Evolutionary conservation across 2,113 vertebrate genomes (phyloP), one percentile per base, ranked within the genome.

Genomic region (Balaenoptera acutorostrata): DNA sequence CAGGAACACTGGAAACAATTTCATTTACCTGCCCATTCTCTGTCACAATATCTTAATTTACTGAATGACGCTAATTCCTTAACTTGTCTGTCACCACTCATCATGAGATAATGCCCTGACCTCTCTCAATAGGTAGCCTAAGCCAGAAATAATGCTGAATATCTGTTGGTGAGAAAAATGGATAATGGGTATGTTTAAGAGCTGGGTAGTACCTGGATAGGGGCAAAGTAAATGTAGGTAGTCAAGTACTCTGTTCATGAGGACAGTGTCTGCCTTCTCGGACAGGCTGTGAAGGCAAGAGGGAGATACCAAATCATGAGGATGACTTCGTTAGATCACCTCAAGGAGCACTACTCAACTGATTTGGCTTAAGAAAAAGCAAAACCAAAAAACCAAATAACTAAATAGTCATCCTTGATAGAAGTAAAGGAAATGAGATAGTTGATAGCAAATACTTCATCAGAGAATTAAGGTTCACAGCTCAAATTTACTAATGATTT

Each of bases 41-140:
- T 97, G 85, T 95, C 94, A 87, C 83, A 71, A 63, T 88, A 86
- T 78, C 81, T 2, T 6, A 15, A 96, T 93, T 97, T 61, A 57
- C 86, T 36, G 95, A 78, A 52, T 95, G 92, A 96, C 88, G 95
- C 77, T 77, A 29, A 25, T 97, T 0, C 0, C 72, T 95, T 97
- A n/a, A 44, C 81, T 97, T 98, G 95, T 93, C 84, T 64, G 12
- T 77, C 64, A 93, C 87, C n/a, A 82, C 69, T 88, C 23, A n/a
- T 96, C 39, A 61, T 12, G 36, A 96, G 95, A 96, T 97, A 97
- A 95, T 36, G 29, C 17, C 25, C 11, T 97, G 57, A 84, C 39
- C 81, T 80, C 36, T 86, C 27, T 46, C 41, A 88, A 71, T 3
- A 64, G 6, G 12, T 46, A 33, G 13, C n/a, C 17, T 75, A 59